Evolutionary conservation across 2,113 vertebrate genomes (phyloP).

Genomic region (Tautogolabrus adspersus): DNA sequence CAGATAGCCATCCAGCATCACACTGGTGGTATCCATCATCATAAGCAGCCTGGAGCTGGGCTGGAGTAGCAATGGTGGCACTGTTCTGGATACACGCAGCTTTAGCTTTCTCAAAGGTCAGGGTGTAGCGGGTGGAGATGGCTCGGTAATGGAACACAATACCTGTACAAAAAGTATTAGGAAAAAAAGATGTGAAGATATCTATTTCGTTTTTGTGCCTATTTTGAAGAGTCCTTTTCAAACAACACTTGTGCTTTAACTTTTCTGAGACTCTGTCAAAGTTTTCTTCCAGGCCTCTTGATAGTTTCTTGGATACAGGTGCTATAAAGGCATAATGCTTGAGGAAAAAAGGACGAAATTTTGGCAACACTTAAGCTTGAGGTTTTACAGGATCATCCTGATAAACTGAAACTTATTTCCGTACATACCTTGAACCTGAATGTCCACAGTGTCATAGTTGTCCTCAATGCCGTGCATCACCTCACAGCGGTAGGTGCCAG

Average conservation of each 20-base stretch:
- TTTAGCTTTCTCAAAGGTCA: slow-evolving; percentile 93
- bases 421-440: slow-evolving; percentile 91
- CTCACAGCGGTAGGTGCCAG: slow-evolving; percentile 93
- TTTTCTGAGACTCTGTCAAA: not conserved
- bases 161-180: slow-evolving; percentile 77
- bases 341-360: not conserved
- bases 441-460: slow-evolving; percentile 88
- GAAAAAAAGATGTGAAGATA: not conserved
- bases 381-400: too few relatives aligned
- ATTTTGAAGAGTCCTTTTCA: too few relatives aligned
- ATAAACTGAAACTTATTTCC: not conserved
- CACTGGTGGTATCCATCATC: slow-evolving; percentile 98
- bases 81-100: slow-evolving; percentile 93
- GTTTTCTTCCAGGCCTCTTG: too few relatives aligned
- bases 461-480: slow-evolving; percentile 93
- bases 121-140: slow-evolving; percentile 93
- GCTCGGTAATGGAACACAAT: slow-evolving; percentile 97
- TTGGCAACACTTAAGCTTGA: not conserved
- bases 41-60: slow-evolving; percentile 95
- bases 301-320: too few relatives aligned
- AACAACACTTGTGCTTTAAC: too few relatives aligned
- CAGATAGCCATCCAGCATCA: slow-evolving; percentile 97
- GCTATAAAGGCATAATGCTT: too few relatives aligned
- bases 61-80: slow-evolving; percentile 91
- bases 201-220: not conserved